Conservation (phyloP, 2,888 invertebrate genomes). For the Rhagonycha lutea region DNA sequence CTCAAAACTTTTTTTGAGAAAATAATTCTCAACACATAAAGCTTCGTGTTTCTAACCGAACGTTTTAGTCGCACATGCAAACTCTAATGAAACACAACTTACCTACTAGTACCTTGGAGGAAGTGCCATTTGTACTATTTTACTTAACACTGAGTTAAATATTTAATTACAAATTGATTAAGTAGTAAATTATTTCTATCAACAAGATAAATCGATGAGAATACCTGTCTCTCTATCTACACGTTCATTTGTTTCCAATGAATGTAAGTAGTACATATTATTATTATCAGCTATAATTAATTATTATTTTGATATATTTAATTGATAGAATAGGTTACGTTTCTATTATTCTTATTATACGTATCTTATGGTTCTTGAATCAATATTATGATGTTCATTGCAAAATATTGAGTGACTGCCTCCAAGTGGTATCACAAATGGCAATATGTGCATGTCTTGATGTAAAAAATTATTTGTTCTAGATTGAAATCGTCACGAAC, state of each 20-base stretch:
- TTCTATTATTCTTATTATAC: neutral
- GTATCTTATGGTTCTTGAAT: neutral
- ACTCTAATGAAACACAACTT: neutral
- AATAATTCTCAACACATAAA: neutral
- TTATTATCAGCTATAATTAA: neutral
- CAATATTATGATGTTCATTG: neutral
- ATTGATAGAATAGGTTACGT: neutral
- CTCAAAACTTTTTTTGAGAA: neutral
- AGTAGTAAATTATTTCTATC: neutral
- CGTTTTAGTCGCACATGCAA: neutral
- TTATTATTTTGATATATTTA: neutral
- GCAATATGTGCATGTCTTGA: neutral
- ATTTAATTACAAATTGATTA: neutral
- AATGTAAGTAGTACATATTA: neutral
- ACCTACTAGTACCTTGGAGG: neutral
- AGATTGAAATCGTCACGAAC: constrained; percentile 19
- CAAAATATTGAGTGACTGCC: neutral
- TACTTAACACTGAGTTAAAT: neutral
- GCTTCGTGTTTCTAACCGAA: neutral
- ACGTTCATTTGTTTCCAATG: neutral
- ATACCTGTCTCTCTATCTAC: neutral
- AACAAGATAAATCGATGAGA: neutral
- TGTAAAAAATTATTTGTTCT: neutral
- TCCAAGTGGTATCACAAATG: neutral
- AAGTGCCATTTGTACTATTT: neutral